phyloP scores from a whole-genome alignment of 2,797 vertebrate species.

The Mormyrops attenuatus region DNA sequence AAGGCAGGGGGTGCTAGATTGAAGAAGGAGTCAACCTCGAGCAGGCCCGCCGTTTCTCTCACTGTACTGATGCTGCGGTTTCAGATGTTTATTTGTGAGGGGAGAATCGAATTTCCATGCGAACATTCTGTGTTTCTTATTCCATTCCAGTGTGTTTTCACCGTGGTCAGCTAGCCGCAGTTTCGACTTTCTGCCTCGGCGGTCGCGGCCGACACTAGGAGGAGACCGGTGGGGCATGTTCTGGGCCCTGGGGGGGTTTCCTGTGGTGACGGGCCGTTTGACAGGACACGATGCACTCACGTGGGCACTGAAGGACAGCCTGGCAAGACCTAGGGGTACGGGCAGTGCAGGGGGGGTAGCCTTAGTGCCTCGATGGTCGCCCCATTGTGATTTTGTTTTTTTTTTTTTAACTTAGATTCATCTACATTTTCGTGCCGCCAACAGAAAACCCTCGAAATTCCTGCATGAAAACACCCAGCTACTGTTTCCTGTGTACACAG shows the following conservation, averaged over 20 bases:
- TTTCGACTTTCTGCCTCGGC: not conserved
- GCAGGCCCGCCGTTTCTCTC: not conserved
- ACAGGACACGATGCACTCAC: not conserved
- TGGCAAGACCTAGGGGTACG: not conserved
- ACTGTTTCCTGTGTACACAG: not conserved
- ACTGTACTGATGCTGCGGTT: not conserved
- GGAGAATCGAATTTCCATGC: not conserved
- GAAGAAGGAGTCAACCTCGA: not conserved
- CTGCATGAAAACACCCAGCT: not conserved
- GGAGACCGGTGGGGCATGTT: not conserved
- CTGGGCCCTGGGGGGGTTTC: not conserved
- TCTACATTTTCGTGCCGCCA: not conserved
- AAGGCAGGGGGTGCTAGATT: not conserved
- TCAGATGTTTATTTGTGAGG: not conserved
- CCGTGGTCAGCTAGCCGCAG: not conserved
- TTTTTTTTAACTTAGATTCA: not conserved
- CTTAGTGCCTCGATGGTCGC: not conserved
- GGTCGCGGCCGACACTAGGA: not conserved
- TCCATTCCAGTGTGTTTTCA: not conserved
- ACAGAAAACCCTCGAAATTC: not conserved
- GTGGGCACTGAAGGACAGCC: not conserved
- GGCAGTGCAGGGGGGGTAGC: not conserved
- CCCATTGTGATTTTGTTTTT: not conserved
- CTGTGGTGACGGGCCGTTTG: conserved; percentile 1
- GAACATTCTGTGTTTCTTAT: not conserved